phyloP scores from a whole-genome alignment of 2,113 vertebrate genomes.

The Mastomys natalensis region DNA sequence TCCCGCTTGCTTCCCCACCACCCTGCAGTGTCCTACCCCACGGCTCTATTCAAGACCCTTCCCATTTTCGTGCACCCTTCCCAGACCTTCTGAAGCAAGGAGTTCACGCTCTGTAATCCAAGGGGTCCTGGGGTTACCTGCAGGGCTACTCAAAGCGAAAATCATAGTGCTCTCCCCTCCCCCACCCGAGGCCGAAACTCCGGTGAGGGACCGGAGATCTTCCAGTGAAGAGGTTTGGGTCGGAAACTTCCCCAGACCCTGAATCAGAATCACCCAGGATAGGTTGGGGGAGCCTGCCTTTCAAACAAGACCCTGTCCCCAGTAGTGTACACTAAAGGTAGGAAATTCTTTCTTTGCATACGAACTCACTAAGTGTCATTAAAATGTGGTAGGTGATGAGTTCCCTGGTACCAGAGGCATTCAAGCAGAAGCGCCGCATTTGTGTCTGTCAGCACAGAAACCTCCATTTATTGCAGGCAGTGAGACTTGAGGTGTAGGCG shows the following conservation, averaged over 20 bases:
- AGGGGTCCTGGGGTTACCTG: background rate
- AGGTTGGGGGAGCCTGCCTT: no score
- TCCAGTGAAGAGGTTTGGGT: background rate
- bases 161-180: accelerated
- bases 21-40: no score
- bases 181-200: background rate
- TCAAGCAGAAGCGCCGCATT: background rate
- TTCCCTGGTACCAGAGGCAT: background rate
- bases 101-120: no score
- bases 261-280: background rate
- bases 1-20: background rate
- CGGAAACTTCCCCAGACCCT: background rate
- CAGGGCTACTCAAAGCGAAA: background rate
- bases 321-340: background rate
- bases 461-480: background rate
- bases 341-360: background rate
- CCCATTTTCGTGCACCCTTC: background rate
- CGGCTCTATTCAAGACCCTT: background rate
- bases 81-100: background rate
- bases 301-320: background rate
- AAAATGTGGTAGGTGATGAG: background rate
- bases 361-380: background rate
- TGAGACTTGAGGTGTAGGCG: no score
- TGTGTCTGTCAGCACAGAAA: background rate
- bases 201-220: background rate